phyloP scores from a whole-genome alignment of 2,797 vertebrate genomes.

The Notolepis coatsorum region DNA sequence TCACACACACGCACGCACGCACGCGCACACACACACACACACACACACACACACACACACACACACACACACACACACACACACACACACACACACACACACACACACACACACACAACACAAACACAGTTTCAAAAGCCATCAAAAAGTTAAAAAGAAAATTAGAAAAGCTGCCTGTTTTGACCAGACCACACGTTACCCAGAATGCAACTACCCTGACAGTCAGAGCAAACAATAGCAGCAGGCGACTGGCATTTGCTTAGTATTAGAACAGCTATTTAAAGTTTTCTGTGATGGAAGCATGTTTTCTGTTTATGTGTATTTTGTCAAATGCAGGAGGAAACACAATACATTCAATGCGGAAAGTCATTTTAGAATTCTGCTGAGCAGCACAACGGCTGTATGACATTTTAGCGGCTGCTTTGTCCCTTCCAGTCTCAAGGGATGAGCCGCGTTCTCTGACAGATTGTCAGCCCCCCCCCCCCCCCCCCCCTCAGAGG shows the following conservation, averaged over 20 bases:
- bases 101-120: too few species aligned
- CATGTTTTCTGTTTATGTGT: neutral
- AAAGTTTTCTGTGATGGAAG: conserved; percentile 1
- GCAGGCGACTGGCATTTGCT: conserved; percentile 14
- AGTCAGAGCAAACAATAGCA: conserved; percentile 11
- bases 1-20: too few species aligned
- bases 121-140: conserved; percentile 21
- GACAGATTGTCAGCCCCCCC: conserved; percentile 1
- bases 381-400: neutral
- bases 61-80: neutral
- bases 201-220: conserved; percentile 19
- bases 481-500: neutral
- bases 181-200: conserved; percentile 36
- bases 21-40: neutral
- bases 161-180: conserved; percentile 3
- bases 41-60: neutral
- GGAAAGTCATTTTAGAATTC: neutral
- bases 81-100: conserved; percentile 22
- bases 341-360: neutral
- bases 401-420: conserved; percentile 2
- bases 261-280: conserved; percentile 15
- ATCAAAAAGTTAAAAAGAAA: conserved; percentile 24
- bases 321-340: neutral
- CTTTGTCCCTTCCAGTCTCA: neutral
- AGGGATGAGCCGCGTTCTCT: neutral